A percentile compares a stretch with the other conserved stretches of the same genome.
Evolutionary conservation across 2,797 vertebrate genomes (phyloP).

Genomic region (Liparis tanakae): DNA sequence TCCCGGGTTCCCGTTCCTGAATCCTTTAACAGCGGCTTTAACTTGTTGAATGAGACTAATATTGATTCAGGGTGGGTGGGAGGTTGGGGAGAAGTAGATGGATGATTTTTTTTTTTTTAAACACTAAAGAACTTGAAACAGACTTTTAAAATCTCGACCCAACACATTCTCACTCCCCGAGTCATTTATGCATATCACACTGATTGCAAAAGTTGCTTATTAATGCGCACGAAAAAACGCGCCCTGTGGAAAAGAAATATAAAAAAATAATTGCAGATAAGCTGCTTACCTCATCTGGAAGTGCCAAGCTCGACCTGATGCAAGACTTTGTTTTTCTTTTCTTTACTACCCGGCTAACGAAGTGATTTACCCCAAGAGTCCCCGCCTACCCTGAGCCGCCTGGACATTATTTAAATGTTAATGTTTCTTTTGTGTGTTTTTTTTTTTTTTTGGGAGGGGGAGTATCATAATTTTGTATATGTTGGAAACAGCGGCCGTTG

Average conservation of each 20-base stretch:
- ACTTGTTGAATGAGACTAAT: slow-evolving; percentile 78
- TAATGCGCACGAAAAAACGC: slow-evolving; percentile 43
- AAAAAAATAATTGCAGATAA: slow-evolving; percentile 67
- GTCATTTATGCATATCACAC: slow-evolving; percentile 26
- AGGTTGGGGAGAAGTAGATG: slow-evolving; percentile 47
- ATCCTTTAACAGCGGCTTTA: slow-evolving; percentile 77
- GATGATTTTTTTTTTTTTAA: slow-evolving; percentile 53
- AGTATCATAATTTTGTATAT: neutral
- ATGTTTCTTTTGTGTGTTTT: slow-evolving; percentile 15
- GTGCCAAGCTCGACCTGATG: slow-evolving; percentile 40
- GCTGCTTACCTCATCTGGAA: slow-evolving; percentile 52
- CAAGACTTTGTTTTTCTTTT: slow-evolving; percentile 49
- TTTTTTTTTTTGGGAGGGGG: neutral
- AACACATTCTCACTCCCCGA: slow-evolving; percentile 28
- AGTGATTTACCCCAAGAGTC: slow-evolving; percentile 48
- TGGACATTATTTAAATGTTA: slow-evolving; percentile 21
- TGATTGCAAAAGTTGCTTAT: slow-evolving; percentile 44
- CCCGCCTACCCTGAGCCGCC: slow-evolving; percentile 13
- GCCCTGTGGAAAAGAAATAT: slow-evolving; percentile 35
- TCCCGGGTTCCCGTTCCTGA: slow-evolving; percentile 73
- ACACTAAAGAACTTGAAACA: slow-evolving; percentile 42
- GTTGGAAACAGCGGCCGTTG: slow-evolving; percentile 6
- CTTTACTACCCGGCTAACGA: slow-evolving; percentile 55
- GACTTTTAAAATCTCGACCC: slow-evolving; percentile 43
- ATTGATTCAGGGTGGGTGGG: slow-evolving; percentile 75